Evolutionary conservation across 92 coral and sea anemone species (phyloP), one percentile per base, ranked within the genome.

Genomic region (Heteractis magnifica): DNA sequence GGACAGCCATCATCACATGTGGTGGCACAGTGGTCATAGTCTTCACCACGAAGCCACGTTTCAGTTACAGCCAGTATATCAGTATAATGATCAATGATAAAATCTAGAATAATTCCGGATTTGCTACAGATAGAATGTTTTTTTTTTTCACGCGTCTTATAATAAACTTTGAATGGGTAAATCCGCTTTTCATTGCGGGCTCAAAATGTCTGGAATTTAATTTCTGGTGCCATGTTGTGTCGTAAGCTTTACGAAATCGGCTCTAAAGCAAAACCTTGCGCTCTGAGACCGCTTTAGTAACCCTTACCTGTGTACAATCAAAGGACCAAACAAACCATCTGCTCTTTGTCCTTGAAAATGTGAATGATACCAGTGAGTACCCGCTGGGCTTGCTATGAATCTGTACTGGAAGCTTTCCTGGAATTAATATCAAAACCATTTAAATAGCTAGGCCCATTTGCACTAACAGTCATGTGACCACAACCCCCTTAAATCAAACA

Each of bases 301-400:
- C 14, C 11, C 71, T 80, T 74, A 75, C 88, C 93, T 87, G 79
- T 87, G 93, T 6, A 90, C 86, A 34, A 90, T 83, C 49, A 87
- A n/a, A 6, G 87, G 91, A 0, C 91, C 93, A 60, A 84, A 90
- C 60, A 90, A 77, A 0, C 93, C 93, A 49, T 90, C 90, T 52
- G 85, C 72, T n/a, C 70, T 55, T 76, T 90, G 93, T 21, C 65
- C 52, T 55, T 44, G 74, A 71, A 52, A 49, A 73, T 90, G 93
- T 15, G 93, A 90, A 62, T 87, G 93, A 79, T 90, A 87, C 88
- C 90, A 90, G 51, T 87, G 90, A 15, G 93, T 90, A 6, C 93
- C 93, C 3, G 93, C 73, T 15, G 93, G 93, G 48, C 79, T 44
- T 41, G 93, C 91, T 21, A 83, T 87, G 81, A 87, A 90, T 20